Conservation (phyloP, 1,140 invertebrate genomes). For the Drosophila teissieri region DNA sequence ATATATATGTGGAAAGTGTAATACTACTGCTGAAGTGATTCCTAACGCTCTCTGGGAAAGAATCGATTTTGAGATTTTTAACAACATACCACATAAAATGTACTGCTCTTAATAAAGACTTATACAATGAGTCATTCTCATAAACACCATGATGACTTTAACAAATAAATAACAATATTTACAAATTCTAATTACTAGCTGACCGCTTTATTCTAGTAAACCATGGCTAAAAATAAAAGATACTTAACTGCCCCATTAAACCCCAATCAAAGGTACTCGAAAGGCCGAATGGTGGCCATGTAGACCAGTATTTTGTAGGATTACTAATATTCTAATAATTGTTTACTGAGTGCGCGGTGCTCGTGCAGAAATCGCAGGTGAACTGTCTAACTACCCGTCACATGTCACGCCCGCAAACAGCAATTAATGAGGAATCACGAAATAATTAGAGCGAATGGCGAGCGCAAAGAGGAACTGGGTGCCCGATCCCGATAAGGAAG, state of each 20-base stretch:
- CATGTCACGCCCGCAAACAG: conserved; percentile 53
- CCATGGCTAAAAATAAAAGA: not conserved
- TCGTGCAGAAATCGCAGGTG: not conserved
- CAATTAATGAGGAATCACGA: conserved; percentile 73
- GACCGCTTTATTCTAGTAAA: too few species aligned
- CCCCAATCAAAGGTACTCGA: not conserved
- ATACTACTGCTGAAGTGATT: not conserved
- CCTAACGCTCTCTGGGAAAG: not conserved
- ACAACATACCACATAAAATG: too few species aligned
- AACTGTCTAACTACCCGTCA: conserved; percentile 44
- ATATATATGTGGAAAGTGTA: not conserved
- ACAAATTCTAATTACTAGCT: too few species aligned
- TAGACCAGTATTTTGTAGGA: conserved; percentile 9
- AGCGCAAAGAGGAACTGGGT: conserved; percentile 28
- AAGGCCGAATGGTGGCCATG: not conserved
- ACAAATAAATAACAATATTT: too few species aligned
- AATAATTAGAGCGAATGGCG: conserved; percentile 65
- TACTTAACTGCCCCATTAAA: not conserved
- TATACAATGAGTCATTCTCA: too few species aligned
- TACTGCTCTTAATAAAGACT: too few species aligned
- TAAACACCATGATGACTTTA: too few species aligned
- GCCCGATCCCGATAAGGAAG: conserved; percentile 32
- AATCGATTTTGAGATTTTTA: too few species aligned
- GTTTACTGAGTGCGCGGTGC: not conserved
- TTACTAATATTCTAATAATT: conserved; percentile 11